Base-by-base conservation (phyloP, 2,888 invertebrate species). In the Chrysomela aeneicollis region DNA sequence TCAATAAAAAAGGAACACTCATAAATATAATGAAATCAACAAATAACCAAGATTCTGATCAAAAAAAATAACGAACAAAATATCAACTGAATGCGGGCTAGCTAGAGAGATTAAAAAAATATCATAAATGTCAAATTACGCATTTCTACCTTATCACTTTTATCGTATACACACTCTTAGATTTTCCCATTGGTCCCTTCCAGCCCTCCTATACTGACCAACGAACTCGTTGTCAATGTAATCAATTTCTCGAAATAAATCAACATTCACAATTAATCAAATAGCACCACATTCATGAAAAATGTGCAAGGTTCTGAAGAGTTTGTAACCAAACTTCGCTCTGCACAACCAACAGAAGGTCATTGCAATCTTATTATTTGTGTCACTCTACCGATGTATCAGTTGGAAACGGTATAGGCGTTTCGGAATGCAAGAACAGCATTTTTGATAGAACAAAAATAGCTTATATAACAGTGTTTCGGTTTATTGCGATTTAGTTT, bases 251-350 rank as follows among this genome's bases (percentile, higher is more conserved):
- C 3, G 15, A 42, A n/a, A 42, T 15, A 63, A 71, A 63, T 51
- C 51, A 64, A 61, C 59, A 70, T 63, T 42, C 57, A 64, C 59
- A 61, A 47, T 62, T 18, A 61, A 68, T 42, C 66, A 47, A 61
- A 63, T 55, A 67, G 67, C 67, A 66, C 67, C 69, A 67, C 64
- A 63, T 64, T 62, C 54, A 58, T 53, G 19, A 50, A 52, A 62
- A 68, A 67, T 68, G 67, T 65, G 66, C 71, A 69, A 58, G 37
- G 32, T 63, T 15, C 15, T 46, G 32, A 32, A 35, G 49, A 67
- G 66, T 70, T 70, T 73, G 74, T 75, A 77, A 74, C 76, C 77
- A 76, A 76, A 77, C 76, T 74, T 71, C 52, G 70, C 66, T 72
- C 72, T 71, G 71, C 68, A 73, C 66, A 66, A 70, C 61, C 52